Evolutionary conservation across 2,797 vertebrate species (phyloP).

Genomic region (Menidia menidia): DNA sequence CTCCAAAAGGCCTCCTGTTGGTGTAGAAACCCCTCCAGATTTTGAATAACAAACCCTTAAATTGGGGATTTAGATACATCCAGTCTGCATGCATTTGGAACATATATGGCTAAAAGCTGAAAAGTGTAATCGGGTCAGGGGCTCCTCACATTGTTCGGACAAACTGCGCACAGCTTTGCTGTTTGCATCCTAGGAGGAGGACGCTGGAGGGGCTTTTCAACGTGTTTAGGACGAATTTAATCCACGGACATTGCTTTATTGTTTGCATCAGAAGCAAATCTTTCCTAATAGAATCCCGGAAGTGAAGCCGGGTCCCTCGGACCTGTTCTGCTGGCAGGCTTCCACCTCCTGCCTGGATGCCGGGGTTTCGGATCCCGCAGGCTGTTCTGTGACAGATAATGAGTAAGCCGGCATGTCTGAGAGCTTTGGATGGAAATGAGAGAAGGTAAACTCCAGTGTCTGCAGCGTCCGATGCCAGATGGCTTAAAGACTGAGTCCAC

Average conservation of each 20-base stretch:
- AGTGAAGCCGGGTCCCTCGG: constrained; percentile 30
- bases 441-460: constrained; percentile 57
- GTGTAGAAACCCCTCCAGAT: neutral
- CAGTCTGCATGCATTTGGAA: neutral
- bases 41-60: neutral
- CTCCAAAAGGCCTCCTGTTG: neutral
- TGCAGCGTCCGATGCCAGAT: constrained; percentile 62
- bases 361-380: constrained; percentile 52
- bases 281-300: constrained; percentile 13
- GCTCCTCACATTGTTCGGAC: neutral
- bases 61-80: neutral
- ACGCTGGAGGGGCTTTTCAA: neutral
- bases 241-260: neutral
- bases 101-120: neutral
- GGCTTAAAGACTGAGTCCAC: constrained; percentile 56
- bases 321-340: constrained; percentile 41
- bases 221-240: neutral
- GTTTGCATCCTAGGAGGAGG: neutral
- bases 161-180: neutral
- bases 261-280: constrained; percentile 1
- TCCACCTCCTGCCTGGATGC: constrained; percentile 49
- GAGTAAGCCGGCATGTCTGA: constrained; percentile 59
- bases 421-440: constrained; percentile 72
- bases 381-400: constrained; percentile 67
- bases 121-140: neutral